phyloP scores from a whole-genome alignment of 2,113 vertebrate species.

The Polyodon spathula region DNA sequence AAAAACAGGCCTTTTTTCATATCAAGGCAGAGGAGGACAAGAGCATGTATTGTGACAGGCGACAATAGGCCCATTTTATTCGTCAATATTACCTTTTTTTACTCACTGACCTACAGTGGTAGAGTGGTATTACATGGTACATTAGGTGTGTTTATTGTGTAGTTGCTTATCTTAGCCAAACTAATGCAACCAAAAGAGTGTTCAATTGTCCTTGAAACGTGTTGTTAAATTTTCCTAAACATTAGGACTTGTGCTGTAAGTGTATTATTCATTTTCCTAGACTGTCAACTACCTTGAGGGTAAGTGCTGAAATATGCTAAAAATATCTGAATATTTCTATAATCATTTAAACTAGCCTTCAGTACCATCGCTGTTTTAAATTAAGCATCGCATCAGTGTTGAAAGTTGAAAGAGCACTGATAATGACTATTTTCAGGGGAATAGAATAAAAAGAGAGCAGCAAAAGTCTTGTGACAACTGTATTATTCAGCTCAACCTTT shows the following conservation, averaged over 20 bases:
- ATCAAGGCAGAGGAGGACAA: neutral
- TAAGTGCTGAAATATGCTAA: constrained; percentile 21
- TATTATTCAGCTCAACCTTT: constrained; percentile 25
- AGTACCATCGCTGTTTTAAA: constrained; percentile 24
- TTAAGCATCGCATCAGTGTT: constrained; percentile 14
- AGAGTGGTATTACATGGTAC: constrained; percentile 37
- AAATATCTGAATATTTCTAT: constrained; percentile 22
- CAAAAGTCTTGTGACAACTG: constrained; percentile 32
- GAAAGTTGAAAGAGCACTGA: constrained; percentile 35
- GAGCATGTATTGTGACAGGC: constrained; percentile 29
- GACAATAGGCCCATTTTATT: constrained; percentile 22
- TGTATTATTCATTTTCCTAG: constrained; percentile 30
- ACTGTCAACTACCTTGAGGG: constrained; percentile 25
- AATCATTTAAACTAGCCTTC: constrained; percentile 16
- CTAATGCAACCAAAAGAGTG: constrained; percentile 33
- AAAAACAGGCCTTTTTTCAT: neutral
- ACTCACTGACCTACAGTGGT: constrained; percentile 30
- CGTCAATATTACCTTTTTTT: constrained; percentile 34
- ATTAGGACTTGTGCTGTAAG: constrained; percentile 13
- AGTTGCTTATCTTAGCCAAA: constrained; percentile 36
- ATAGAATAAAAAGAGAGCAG: neutral
- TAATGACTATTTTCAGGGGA: constrained; percentile 26
- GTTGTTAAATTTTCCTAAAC: constrained; percentile 16
- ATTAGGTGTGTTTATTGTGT: constrained; percentile 30
- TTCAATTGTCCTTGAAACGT: constrained; percentile 44